Evolutionary conservation across 2,888 invertebrate genomes (phyloP), one percentile per base, ranked within the genome.

Genomic region (Allygus modestus): DNA sequence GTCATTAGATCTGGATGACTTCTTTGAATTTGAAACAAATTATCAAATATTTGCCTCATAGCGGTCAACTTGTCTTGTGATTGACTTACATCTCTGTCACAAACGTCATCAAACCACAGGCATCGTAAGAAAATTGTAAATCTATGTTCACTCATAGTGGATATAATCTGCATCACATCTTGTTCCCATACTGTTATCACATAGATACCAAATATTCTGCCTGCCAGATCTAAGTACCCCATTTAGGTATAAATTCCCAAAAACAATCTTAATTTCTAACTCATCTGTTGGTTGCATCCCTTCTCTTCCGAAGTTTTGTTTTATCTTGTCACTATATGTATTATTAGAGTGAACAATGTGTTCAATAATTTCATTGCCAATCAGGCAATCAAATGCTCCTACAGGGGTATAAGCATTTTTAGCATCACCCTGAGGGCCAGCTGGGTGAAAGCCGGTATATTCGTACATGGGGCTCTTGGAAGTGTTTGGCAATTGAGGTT

Each of bases 31-130:
- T 46, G 41, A 46, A 5, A 43, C n/a, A 85, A 89, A 89, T 28
- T 82, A 43, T 87, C 87, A 86, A 88, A 88, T 65, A 89, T 73
- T 51, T 88, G 85, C 37, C 88, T 85, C 81, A 88, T 86, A 17
- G 87, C 81, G 15, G 84, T 61, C 17, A 75, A 23, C 20, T 75
- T 83, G 75, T 75, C 73, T 0, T 5, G 12, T 5, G n/a, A 1
- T 83, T 15, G 17, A 17, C 73, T 0, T 33, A n/a, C 12, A 23
- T 83, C 73, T 33, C 83, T 11, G 41, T 54, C 33, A 54, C 41
- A 31, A 4, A 73, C 46, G n/a, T 83, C 41, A 26, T 83, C 75
- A 31, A 82, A 82, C 26, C 31, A 12, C 11, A 81, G 81, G 37
- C 37, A 81, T 0, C 81, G 61, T 11, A 61, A 12, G 11, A 83